phyloP scores from a whole-genome alignment of 1,140 invertebrate species.

The Drosophila bocki region DNA sequence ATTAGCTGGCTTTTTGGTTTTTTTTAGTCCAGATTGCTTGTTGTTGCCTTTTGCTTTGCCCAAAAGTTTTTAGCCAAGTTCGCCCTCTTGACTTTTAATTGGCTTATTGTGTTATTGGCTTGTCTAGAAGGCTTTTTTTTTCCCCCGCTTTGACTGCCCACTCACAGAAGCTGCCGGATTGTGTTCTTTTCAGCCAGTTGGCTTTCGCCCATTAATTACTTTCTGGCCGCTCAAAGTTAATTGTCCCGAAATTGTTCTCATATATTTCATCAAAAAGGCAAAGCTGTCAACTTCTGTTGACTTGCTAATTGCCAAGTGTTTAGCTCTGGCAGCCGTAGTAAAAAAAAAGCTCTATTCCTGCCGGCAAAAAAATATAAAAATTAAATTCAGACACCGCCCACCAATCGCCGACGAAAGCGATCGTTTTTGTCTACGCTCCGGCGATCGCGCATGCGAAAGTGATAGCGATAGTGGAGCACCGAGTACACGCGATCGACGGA shows the following conservation, averaged over 20 bases:
- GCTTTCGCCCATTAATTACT: conserved; percentile 42
- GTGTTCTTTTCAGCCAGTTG: conserved; percentile 34
- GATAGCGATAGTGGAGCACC: conserved; percentile 27
- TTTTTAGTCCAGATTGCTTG: conserved; percentile 8
- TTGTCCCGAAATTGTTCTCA: conserved; percentile 44
- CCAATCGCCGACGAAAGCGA: conserved; percentile 37
- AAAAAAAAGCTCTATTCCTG: conserved; percentile 14
- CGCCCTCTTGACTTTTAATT: conserved; percentile 67
- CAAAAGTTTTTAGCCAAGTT: conserved; percentile 37
- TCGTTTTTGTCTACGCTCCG: conserved; percentile 42
- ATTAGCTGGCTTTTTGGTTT: conserved; percentile 30
- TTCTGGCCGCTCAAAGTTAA: conserved; percentile 48
- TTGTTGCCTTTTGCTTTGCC: conserved; percentile 54
- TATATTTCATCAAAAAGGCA: conserved; percentile 58
- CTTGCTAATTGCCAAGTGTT: conserved; percentile 77
- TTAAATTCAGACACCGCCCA: conserved; percentile 36
- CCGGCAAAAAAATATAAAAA: conserved; percentile 19
- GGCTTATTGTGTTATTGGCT: conserved; percentile 67
- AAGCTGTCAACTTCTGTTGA: conserved; percentile 68
- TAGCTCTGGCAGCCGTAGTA: conserved; percentile 46
- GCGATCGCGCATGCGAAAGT: conserved; percentile 29
- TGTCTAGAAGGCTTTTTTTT: conserved; percentile 47
- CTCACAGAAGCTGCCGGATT: conserved; percentile 42
- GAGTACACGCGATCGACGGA: conserved; percentile 23
- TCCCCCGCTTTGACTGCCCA: conserved; percentile 27